These are phyloP conservation scores for Saimiri boliviensis DNA, from an alignment of 2,113 vertebrate species.

Conservation along the genomic window DNA sequence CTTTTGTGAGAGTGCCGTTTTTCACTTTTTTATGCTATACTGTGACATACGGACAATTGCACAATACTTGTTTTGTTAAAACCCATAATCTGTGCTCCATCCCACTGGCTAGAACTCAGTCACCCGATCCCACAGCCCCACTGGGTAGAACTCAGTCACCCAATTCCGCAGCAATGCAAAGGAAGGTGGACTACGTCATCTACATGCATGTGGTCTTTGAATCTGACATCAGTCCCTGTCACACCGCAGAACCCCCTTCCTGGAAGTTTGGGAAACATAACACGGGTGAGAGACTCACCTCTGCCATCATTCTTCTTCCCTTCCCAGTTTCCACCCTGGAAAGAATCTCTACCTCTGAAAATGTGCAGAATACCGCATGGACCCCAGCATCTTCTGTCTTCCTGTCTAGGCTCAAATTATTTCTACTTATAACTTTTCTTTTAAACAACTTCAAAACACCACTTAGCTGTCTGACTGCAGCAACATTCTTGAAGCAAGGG, in stretches of 20 bases:
- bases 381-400: background rate
- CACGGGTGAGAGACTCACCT: background rate
- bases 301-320: accelerated
- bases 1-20: too few species aligned
- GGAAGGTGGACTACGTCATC: background rate
- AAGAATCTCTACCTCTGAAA: background rate
- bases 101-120: background rate
- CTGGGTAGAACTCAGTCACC: background rate
- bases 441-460: background rate
- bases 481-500: accelerated
- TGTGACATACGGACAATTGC: too few species aligned
- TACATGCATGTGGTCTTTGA: background rate
- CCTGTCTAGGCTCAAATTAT: background rate
- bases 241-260: background rate
- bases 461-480: background rate
- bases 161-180: background rate
- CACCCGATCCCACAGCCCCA: background rate
- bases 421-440: background rate
- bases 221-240: accelerated
- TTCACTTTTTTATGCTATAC: too few species aligned
- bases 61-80: background rate
- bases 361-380: background rate
- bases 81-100: background rate
- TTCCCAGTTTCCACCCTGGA: too few species aligned
- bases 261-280: background rate